Evolutionary conservation across 2,113 vertebrate species (phyloP).

Genomic region (Neofelis nebulosa): DNA sequence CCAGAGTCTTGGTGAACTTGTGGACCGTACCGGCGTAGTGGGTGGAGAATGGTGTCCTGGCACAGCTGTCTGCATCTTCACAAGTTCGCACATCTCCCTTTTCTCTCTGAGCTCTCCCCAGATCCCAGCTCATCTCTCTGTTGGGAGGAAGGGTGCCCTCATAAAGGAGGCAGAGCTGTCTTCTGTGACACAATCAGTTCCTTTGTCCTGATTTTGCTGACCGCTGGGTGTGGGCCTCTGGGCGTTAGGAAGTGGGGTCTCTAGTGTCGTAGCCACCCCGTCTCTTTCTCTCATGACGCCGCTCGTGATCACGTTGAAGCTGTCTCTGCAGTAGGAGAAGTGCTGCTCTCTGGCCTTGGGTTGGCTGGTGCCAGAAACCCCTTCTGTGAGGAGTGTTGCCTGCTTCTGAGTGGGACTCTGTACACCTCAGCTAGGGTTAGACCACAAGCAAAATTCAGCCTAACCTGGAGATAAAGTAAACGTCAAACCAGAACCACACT

Average conservation of each 20-base stretch:
- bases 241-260: neutral
- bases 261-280: no score
- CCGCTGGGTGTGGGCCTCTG: neutral
- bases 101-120: neutral
- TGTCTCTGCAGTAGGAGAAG: neutral
- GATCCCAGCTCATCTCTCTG: neutral
- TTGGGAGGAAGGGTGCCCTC: neutral
- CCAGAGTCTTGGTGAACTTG: neutral
- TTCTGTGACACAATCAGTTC: neutral
- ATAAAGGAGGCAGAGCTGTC: neutral
- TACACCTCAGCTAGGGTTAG: neutral
- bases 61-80: neutral
- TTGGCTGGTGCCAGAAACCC: neutral
- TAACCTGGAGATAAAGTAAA: neutral
- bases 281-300: neutral
- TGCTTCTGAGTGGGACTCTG: neutral
- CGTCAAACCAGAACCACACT: neutral
- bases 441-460: neutral
- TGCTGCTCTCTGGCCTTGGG: neutral
- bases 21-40: neutral
- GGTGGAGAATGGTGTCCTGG: no score
- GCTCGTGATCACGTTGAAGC: accelerated
- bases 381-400: neutral
- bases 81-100: neutral
- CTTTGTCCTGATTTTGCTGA: neutral